Evolutionary conservation across 1,140 invertebrate species (phyloP).

Genomic region (Periplaneta americana): DNA sequence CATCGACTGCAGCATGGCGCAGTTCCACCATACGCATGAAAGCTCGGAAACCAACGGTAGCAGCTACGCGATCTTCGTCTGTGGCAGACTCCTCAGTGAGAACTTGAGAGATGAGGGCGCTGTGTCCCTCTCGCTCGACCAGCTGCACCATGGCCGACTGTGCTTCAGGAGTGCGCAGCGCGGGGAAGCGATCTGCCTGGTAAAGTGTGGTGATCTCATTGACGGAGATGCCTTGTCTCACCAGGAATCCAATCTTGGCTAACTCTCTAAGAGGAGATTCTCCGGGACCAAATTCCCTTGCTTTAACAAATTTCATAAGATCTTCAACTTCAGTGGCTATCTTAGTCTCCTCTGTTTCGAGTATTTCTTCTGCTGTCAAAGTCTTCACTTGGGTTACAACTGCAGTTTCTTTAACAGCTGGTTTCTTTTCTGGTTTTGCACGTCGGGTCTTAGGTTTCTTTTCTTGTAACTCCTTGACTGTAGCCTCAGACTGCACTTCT

Average conservation of each 20-base stretch:
- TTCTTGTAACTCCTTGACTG: conserved; percentile 26
- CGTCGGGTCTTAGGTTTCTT: conserved; percentile 35
- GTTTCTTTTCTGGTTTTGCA: conserved; percentile 33
- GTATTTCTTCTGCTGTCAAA: conserved; percentile 7
- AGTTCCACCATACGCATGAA: conserved; percentile 79
- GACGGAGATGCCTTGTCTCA: conserved; percentile 65
- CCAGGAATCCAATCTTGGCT: conserved; percentile 70
- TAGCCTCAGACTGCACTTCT: conserved; percentile 49
- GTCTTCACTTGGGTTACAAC: conserved; percentile 37
- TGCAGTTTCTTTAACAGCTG: conserved; percentile 36
- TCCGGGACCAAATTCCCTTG: conserved; percentile 71
- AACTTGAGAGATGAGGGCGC: conserved; percentile 64
- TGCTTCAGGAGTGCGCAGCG: conserved; percentile 66
- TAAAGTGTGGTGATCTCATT: conserved; percentile 73
- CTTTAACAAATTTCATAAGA: conserved; percentile 63
- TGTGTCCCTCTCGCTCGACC: conserved; percentile 73
- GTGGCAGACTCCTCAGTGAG: conserved; percentile 67
- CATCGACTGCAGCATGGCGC: conserved; percentile 72
- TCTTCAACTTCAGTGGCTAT: conserved; percentile 67
- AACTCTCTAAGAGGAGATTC: conserved; percentile 71
- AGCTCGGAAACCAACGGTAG: conserved; percentile 73
- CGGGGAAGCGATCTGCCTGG: conserved; percentile 69
- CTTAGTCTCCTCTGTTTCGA: conserved; percentile 37
- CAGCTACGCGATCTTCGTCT: conserved; percentile 65
- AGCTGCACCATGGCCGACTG: conserved; percentile 76